These are phyloP conservation scores for Prostheceraeus crozeri DNA, from an alignment of 2,888 invertebrate genomes.

Conservation along the genomic window DNA sequence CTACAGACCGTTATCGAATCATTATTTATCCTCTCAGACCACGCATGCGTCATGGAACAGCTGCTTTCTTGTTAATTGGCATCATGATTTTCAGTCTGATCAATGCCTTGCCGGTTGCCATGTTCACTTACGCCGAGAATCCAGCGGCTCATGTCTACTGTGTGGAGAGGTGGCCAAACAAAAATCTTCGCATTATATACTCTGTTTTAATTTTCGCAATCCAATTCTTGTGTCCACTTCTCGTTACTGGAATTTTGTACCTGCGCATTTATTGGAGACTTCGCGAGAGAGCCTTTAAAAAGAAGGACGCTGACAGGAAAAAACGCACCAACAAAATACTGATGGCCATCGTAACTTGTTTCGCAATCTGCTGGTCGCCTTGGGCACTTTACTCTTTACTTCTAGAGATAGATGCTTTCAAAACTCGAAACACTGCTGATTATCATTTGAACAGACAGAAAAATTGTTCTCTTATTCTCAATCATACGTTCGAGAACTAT, in stretches of 20 bases:
- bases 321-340: constrained; percentile 37
- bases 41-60: constrained; percentile 27
- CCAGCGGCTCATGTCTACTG: constrained; percentile 27
- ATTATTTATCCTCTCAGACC: constrained; percentile 34
- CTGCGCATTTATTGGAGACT: constrained; percentile 31
- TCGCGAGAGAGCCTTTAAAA: constrained; percentile 29
- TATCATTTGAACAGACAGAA: neutral
- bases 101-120: constrained; percentile 28
- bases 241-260: constrained; percentile 36
- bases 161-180: constrained; percentile 33
- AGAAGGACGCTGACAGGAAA: constrained; percentile 33
- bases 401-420: constrained; percentile 5
- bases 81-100: constrained; percentile 32
- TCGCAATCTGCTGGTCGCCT: constrained; percentile 38
- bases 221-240: constrained; percentile 37
- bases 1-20: constrained; percentile 38
- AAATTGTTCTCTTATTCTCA: too few relatives aligned
- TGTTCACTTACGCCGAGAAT: constrained; percentile 30
- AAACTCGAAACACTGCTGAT: neutral
- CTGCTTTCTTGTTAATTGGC: constrained; percentile 16
- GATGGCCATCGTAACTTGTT: constrained; percentile 34
- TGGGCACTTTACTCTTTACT: constrained; percentile 35
- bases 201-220: constrained; percentile 32
- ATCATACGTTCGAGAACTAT: too few relatives aligned
- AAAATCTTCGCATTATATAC: constrained; percentile 27